Evolutionary conservation across 2,888 invertebrate genomes (phyloP).

Genomic region (Smittia sp.): DNA sequence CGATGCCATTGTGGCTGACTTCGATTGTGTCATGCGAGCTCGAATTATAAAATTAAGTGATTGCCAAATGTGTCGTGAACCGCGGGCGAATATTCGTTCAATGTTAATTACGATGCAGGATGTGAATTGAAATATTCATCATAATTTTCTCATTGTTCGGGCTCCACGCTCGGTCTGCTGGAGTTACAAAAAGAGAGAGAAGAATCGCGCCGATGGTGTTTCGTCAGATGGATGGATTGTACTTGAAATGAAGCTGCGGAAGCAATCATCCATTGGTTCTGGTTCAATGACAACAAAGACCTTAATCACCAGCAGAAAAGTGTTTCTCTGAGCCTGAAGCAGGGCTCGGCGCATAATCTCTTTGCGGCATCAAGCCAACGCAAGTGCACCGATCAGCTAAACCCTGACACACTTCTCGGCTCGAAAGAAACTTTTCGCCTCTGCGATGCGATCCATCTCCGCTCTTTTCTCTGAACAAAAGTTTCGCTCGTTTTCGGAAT

Average conservation of each 20-base stretch:
- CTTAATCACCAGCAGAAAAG: conserved; percentile 9
- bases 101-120: conserved; percentile 1
- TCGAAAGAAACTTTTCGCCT: background rate
- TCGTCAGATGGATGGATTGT: conserved; percentile 7
- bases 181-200: background rate
- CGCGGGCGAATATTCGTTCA: background rate
- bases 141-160: background rate
- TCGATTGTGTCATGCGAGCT: background rate
- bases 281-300: conserved; percentile 35
- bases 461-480: background rate
- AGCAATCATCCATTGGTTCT: conserved; percentile 37
- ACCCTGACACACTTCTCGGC: conserved; percentile 28
- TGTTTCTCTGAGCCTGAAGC: background rate
- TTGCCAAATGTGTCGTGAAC: background rate
- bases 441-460: background rate
- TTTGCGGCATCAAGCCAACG: conserved; percentile 8
- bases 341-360: background rate
- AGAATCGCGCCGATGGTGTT: background rate
- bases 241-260: conserved; percentile 31
- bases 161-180: background rate
- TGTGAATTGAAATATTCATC: background rate
- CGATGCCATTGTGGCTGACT: background rate
- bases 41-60: background rate
- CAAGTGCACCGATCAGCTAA: background rate
- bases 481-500: conserved; percentile 4